phyloP scores from a whole-genome alignment of 1,140 invertebrate genomes.

The Dreissena polymorpha region DNA sequence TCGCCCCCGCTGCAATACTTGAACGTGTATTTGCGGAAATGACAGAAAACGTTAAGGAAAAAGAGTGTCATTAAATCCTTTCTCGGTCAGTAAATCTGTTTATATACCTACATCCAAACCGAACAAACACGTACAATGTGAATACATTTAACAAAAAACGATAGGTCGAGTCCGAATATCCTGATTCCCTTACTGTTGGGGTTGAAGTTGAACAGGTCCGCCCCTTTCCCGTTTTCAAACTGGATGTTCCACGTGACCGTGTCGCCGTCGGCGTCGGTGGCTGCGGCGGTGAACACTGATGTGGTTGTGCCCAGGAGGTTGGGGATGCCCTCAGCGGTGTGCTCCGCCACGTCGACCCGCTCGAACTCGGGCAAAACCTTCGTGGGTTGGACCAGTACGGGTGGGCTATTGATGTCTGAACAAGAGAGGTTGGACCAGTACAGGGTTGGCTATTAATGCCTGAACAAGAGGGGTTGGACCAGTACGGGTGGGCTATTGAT shows the following conservation, averaged over 20 bases:
- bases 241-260: slow-evolving; percentile 30
- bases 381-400: slow-evolving; percentile 12
- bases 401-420: slow-evolving; percentile 42
- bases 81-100: background rate
- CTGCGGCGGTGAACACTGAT: slow-evolving; percentile 18
- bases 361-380: background rate
- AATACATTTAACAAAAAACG: too few species aligned
- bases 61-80: background rate
- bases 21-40: background rate
- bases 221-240: slow-evolving; percentile 32
- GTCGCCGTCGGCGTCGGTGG: slow-evolving; percentile 29
- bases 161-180: too few species aligned
- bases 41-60: background rate
- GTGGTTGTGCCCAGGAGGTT: slow-evolving; percentile 3
- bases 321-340: slow-evolving; percentile 22
- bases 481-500: too few species aligned
- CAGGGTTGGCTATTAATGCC: background rate
- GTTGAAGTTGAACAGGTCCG: slow-evolving; percentile 13
- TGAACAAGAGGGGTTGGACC: too few species aligned
- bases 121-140: background rate
- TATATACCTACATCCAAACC: background rate
- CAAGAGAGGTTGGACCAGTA: too few species aligned
- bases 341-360: background rate
- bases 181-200: slow-evolving; percentile 13
- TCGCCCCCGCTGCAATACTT: slow-evolving; percentile 32